Conservation (phyloP, 37 sponge, comb jelly and placozoan species). For the Spongilla lacustris region DNA sequence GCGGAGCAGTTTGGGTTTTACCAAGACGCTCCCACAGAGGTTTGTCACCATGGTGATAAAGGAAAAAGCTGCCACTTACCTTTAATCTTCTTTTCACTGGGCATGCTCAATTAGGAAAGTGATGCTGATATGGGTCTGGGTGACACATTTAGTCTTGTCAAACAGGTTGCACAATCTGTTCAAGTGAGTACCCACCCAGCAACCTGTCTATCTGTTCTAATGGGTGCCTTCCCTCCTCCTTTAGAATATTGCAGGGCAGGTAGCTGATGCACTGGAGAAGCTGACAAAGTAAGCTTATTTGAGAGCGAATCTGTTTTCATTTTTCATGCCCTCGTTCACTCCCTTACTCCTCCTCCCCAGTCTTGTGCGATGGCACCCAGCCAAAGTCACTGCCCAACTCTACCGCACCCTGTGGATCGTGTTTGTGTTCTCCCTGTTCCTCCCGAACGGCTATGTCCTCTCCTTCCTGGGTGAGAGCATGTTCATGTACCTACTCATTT, state of each 20-base stretch:
- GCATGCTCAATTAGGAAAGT: background rate
- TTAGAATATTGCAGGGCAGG: constrained; percentile 47
- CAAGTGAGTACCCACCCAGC: constrained; percentile 40
- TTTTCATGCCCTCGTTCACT: background rate
- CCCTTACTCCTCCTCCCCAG: constrained; percentile 17
- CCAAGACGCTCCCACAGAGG: background rate
- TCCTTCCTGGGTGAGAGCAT: constrained; percentile 51
- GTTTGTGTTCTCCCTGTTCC: constrained; percentile 48
- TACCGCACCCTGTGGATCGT: constrained; percentile 55
- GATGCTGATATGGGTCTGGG: constrained; percentile 24
- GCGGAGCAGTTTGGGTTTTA: constrained; percentile 76
- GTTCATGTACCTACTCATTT: too few relatives aligned
- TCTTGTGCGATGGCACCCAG: constrained; percentile 69
- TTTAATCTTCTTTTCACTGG: background rate
- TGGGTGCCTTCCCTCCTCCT: background rate
- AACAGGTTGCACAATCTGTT: constrained; percentile 55
- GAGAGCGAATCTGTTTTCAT: background rate
- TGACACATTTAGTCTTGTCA: constrained; percentile 70
- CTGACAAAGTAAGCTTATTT: constrained; percentile 53
- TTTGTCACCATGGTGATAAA: background rate
- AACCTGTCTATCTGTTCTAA: background rate
- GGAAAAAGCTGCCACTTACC: background rate
- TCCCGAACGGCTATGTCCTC: constrained; percentile 56
- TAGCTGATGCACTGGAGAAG: constrained; percentile 72
- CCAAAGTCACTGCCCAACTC: constrained; percentile 65